Evolutionary conservation across 2,797 vertebrate species (phyloP).

Genomic region (Myotis findleyi): DNA sequence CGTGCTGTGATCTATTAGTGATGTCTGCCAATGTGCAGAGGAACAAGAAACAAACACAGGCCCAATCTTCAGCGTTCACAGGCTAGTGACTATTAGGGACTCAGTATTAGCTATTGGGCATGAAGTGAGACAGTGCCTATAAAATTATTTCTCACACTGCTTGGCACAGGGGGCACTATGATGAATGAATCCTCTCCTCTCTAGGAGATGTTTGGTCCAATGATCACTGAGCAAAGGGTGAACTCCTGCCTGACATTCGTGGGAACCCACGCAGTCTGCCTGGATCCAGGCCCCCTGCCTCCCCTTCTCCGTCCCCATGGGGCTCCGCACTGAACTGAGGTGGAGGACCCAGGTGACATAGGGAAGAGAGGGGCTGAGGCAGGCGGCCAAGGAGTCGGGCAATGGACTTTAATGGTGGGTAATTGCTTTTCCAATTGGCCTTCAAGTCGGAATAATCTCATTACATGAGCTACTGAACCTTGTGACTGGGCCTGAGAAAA

Average conservation of each 20-base stretch:
- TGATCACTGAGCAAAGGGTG: neutral
- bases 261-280: neutral
- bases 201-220: neutral
- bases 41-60: neutral
- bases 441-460: constrained; percentile 74
- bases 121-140: neutral
- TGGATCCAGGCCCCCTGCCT: neutral
- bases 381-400: neutral
- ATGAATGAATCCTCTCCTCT: neutral
- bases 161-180: neutral
- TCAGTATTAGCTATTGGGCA: neutral
- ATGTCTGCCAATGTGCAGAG: neutral
- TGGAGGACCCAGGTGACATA: neutral
- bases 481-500: constrained; percentile 52
- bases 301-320: neutral
- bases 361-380: neutral
- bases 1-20: neutral
- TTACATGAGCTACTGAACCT: constrained; percentile 76
- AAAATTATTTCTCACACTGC: neutral
- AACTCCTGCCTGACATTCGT: neutral
- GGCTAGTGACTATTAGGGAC: neutral
- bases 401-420: constrained; percentile 64
- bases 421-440: constrained; percentile 78
- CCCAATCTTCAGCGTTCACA: neutral
- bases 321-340: neutral